Base-by-base conservation (phyloP, 2,888 invertebrate genomes). In the Cynaeus angustus region DNA sequence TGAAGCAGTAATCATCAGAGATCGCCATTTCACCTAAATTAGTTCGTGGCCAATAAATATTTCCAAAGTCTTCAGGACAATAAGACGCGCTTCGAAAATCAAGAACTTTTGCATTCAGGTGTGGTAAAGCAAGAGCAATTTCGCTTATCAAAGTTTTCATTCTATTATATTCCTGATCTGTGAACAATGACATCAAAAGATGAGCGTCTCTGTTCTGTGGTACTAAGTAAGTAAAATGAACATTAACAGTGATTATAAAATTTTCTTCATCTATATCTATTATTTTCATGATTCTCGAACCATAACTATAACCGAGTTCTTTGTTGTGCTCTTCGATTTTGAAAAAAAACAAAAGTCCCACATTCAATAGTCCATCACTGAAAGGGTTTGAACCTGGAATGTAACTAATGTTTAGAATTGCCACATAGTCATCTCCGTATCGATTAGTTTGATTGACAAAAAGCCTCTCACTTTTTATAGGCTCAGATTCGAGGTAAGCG, bases 251-350 rank as follows among this genome's bases (percentile, higher is more conserved):
- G 1, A 77, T 59, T 46, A 71, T 66, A 10, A 65, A 68, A 7
- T 45, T 66, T 3, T 30, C 10, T 45, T 75, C 76, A 52, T 79
- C 74, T 3, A 80, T 50, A 4, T 67, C 58, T 10, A 71, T 16
- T n/a, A 80, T 73, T 69, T 77, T 76, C 56, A 74, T 76, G 10
- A 80, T 72, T 58, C 80, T 69, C 4, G 75, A 71, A 9, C 10
- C 62, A 61, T 46, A 50, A 10, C 3, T 3, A 28, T 9, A 71
- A 1, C 7, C 26, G n/a, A 1, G 56, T 53, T 65, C 73, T 48
- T 46, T 72, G 45, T 70, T 68, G 13, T 37, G n/a, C 21, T 21
- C 21, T 21, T 21, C 4, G 21, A 21, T 21, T 21, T 21, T 21
- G n/a, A n/a, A n/a, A n/a, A 21, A 3, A 21, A 21, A 21, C 21